These are phyloP conservation scores for Turdus rufiventris DNA, from an alignment of 2,113 vertebrate species.

Conservation along the genomic window DNA sequence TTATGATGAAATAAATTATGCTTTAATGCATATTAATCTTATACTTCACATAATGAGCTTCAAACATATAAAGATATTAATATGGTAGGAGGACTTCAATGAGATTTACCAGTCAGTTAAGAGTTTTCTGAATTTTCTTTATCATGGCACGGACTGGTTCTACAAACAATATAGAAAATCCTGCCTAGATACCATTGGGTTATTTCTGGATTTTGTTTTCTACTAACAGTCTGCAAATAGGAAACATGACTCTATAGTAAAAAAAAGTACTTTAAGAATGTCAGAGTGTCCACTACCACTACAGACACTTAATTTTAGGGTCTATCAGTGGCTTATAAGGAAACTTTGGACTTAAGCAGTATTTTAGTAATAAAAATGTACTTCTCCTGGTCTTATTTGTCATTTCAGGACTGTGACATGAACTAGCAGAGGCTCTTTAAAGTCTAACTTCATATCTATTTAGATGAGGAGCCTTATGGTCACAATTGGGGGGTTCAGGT, in stretches of 20 bases:
- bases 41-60: not conserved
- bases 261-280: not conserved
- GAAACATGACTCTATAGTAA: not conserved
- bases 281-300: not conserved
- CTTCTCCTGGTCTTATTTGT: not conserved
- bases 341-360: not conserved
- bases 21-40: not conserved
- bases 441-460: rapidly evolving
- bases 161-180: not conserved
- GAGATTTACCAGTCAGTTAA: not conserved
- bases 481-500: not conserved
- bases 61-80: not conserved
- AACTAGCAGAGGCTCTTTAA: not conserved
- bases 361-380: not conserved
- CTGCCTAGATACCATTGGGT: not conserved
- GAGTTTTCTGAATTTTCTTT: not conserved
- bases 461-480: not conserved
- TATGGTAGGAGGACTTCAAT: not conserved
- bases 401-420: not conserved
- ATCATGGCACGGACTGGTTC: not conserved
- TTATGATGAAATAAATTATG: not conserved
- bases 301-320: not conserved
- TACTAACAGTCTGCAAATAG: not conserved
- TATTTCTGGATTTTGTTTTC: not conserved
- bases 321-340: not conserved